Percentiles rank a stretch among this genome's conserved stretches.
These are phyloP conservation scores for Morpho deidamia DNA, from an alignment of 2,888 invertebrate genomes.

Conservation along the genomic window DNA sequence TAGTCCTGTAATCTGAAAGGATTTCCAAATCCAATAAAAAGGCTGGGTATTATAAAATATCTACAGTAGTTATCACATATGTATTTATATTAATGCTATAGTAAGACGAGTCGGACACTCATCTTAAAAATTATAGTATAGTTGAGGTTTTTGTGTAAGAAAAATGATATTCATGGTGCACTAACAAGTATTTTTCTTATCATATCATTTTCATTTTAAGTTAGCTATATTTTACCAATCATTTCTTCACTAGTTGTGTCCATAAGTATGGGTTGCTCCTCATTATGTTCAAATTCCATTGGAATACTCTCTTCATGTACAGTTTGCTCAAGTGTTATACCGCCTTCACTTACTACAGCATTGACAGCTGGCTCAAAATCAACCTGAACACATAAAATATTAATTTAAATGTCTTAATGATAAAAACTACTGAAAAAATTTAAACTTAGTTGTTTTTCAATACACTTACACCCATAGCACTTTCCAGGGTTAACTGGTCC, in stretches of 20 bases:
- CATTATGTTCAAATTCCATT: constrained; percentile 62
- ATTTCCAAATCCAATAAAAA: too few relatives aligned
- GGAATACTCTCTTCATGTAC: constrained; percentile 46
- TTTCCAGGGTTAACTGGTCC: constrained; percentile 59
- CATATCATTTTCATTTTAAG: too few relatives aligned
- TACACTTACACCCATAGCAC: constrained; percentile 58
- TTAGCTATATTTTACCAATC: constrained; percentile 45
- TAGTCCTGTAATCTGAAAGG: too few relatives aligned
- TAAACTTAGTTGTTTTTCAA: not conserved
- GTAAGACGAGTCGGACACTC: too few relatives aligned
- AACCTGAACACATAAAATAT: constrained; percentile 39
- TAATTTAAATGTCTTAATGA: not conserved
- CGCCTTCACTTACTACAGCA: constrained; percentile 49
- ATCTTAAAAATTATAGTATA: too few relatives aligned
- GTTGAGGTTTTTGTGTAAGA: too few relatives aligned
- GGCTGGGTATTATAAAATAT: too few relatives aligned
- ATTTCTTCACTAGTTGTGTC: constrained; percentile 65
- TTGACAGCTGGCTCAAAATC: constrained; percentile 58
- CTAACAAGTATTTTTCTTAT: too few relatives aligned
- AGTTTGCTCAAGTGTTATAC: constrained; percentile 45
- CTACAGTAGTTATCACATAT: too few relatives aligned
- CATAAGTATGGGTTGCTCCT: constrained; percentile 59
- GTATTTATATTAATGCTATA: too few relatives aligned
- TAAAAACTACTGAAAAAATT: not conserved
- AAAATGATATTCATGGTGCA: too few relatives aligned